Conservation (phyloP, 1,140 invertebrate genomes). For the Pygmarrhopalites habei region DNA sequence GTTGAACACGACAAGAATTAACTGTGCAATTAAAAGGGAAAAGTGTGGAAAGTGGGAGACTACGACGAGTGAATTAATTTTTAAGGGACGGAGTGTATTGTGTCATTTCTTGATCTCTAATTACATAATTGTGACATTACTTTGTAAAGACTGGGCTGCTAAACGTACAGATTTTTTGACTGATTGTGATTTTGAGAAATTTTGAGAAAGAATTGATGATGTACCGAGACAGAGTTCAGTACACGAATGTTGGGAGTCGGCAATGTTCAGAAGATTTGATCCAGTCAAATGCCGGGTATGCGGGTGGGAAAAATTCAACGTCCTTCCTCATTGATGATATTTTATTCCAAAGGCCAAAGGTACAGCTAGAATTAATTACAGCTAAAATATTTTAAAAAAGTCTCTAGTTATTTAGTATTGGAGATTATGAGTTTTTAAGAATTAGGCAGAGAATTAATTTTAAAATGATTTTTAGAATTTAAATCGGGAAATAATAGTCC, state of each 20-base stretch:
- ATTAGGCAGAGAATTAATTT: background rate
- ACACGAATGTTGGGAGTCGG: background rate
- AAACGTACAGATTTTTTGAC: too few species aligned
- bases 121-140: too few species aligned
- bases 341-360: conserved; percentile 54
- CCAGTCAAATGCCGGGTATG: background rate
- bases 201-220: too few species aligned
- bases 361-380: conserved; percentile 22
- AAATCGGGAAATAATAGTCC: conserved; percentile 35
- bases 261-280: background rate
- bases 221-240: background rate
- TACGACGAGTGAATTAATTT: too few species aligned
- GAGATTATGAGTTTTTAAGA: background rate
- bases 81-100: too few species aligned
- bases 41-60: too few species aligned
- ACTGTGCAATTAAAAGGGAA: too few species aligned
- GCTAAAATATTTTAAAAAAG: background rate
- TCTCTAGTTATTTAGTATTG: background rate
- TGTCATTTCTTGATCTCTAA: too few species aligned
- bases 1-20: too few species aligned
- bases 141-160: too few species aligned
- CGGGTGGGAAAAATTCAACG: conserved; percentile 42
- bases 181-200: too few species aligned
- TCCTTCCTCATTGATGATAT: conserved; percentile 77
- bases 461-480: conserved; percentile 17